Evolutionary conservation across 2,888 invertebrate species (phyloP), one percentile per base, ranked within the genome.

Genomic region (Blera fallax): DNA sequence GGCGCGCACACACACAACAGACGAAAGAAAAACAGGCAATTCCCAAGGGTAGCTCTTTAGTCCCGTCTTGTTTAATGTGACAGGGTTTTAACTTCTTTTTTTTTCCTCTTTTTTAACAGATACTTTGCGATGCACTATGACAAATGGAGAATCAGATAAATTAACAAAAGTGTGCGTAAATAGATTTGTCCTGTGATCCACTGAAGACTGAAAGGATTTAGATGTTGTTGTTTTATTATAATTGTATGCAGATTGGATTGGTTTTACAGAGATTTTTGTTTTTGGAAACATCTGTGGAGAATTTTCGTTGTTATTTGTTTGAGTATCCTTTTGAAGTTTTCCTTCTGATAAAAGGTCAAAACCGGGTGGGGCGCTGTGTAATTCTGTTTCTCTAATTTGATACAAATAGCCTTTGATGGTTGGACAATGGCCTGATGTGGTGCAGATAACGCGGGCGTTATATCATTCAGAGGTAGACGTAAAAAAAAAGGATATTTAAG

Each of bases 111-210:
- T 50, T 18, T 6, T 62, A 16, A 18, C n/a, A 21, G 6, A 40
- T 43, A 43, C 27, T 18, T 43, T 54, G 10, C 45, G 50, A 16
- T 43, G 27, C 45, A 60, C 32, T 56, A 45, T 45, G 18, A 56
- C 27, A 37, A 56, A 45, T 48, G 24, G 21, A 18, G 43, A 32
- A 65, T 64, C 64, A 65, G 52, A 78, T 62, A 78, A 54, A 70
- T 78, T 70, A 78, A 78, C 70, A 64, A 78, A n/a, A n/a, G n/a
- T n/a, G 78, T 78, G 78, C 70, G 64, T 64, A 70, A 78, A 78
- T 70, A 78, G 70, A 70, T 54, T 77, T 62, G 8, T 34, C 14
- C 56, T 32, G 14, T 43, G 52, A 56, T 40, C 52, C 32, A 50
- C 43, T 7, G 24, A 10, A 14, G 29, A 32, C 32, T 7, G 43